phyloP scores from a whole-genome alignment of 2,797 vertebrate species.

The Sparus aurata region DNA sequence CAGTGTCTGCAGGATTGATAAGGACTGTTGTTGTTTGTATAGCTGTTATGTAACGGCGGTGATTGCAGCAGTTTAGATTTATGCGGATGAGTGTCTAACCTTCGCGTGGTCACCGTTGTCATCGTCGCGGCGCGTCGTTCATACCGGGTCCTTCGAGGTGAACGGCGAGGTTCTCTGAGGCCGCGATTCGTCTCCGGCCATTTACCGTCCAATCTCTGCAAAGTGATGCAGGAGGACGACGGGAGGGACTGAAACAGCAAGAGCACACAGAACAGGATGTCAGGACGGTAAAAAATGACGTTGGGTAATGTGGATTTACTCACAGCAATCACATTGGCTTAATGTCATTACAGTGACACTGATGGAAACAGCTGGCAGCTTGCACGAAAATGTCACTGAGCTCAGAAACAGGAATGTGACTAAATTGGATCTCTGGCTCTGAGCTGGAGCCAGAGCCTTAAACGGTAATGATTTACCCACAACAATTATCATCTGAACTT shows the following conservation, averaged over 20 bases:
- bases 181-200: slow-evolving; percentile 15
- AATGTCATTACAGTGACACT: slow-evolving; percentile 57
- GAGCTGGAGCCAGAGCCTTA: slow-evolving; percentile 18
- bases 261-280: slow-evolving; percentile 35
- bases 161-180: background rate
- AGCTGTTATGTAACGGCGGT: slow-evolving; percentile 20
- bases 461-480: slow-evolving; percentile 17
- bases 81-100: slow-evolving; percentile 25
- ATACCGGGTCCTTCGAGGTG: slow-evolving; percentile 25
- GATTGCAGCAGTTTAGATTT: slow-evolving; percentile 18
- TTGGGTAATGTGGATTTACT: slow-evolving; percentile 64
- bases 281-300: slow-evolving; percentile 31
- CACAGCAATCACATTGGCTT: slow-evolving; percentile 45
- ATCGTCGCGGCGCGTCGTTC: background rate
- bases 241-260: slow-evolving; percentile 10
- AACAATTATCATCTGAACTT: slow-evolving; percentile 33
- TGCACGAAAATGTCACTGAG: slow-evolving; percentile 51
- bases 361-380: slow-evolving; percentile 58
- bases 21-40: slow-evolving; percentile 15
- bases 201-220: slow-evolving; percentile 16
- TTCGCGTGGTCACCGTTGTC: background rate
- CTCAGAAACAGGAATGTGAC: slow-evolving; percentile 34
- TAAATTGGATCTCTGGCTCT: slow-evolving; percentile 20
- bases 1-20: slow-evolving; percentile 20
- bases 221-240: slow-evolving; percentile 13